A percentile compares a stretch with the other conserved stretches of the same genome.
phyloP scores from a whole-genome alignment of 1,140 invertebrate genomes.

The Drosophila bifasciata region DNA sequence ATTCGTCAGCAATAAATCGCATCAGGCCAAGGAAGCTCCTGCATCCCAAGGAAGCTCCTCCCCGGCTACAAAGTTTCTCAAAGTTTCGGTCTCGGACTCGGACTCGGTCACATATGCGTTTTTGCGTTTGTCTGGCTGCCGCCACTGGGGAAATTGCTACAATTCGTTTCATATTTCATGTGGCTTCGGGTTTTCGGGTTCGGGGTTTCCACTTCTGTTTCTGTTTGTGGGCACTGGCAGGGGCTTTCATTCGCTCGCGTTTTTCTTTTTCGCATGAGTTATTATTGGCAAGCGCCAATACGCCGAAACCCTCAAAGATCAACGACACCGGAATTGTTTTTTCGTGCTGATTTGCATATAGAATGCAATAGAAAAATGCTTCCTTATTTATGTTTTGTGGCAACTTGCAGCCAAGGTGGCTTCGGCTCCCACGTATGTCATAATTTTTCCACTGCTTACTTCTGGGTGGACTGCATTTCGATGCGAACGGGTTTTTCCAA shows the following conservation, averaged over 20 bases:
- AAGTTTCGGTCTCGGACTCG: constrained; percentile 5
- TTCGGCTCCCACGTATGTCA: too few relatives aligned
- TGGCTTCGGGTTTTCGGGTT: constrained; percentile 42
- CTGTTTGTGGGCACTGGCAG: constrained; percentile 31
- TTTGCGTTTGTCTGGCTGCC: constrained; percentile 34
- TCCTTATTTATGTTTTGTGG: constrained; percentile 50
- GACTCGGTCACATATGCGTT: constrained; percentile 66
- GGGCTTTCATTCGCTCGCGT: constrained; percentile 4
- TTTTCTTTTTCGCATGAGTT: constrained; percentile 61
- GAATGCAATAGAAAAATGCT: constrained; percentile 63
- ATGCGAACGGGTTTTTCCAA: background rate
- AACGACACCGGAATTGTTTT: constrained; percentile 42
- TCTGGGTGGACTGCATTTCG: constrained; percentile 12
- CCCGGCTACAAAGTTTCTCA: constrained; percentile 14
- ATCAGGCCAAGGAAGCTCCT: constrained; percentile 13
- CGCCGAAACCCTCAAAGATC: constrained; percentile 19
- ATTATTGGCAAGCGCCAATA: constrained; percentile 58
- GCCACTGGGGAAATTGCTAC: constrained; percentile 73
- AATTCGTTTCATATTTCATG: constrained; percentile 80
- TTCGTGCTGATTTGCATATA: constrained; percentile 70
- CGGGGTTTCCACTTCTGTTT: constrained; percentile 22
- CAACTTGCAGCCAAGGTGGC: background rate
- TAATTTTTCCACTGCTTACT: constrained; percentile 2
- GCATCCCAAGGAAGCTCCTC: constrained; percentile 27
- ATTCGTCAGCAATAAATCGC: constrained; percentile 81